phyloP scores from a whole-genome alignment of 2,888 invertebrate species.

The Aporophyla nigra region DNA sequence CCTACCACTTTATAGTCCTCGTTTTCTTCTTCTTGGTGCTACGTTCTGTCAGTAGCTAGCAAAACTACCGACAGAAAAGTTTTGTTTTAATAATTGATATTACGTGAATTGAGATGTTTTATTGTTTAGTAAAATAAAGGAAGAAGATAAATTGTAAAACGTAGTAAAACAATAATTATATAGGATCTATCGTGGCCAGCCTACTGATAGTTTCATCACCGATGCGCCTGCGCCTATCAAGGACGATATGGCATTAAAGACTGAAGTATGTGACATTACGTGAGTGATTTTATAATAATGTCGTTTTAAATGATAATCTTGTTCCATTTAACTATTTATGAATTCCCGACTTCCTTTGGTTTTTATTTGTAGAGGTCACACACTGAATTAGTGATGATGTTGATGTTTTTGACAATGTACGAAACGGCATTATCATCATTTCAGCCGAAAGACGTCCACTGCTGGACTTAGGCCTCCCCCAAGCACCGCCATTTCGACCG shows the following conservation, averaged over 20 bases:
- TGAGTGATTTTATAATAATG: slow-evolving; percentile 63
- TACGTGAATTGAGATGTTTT: not conserved
- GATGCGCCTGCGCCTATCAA: slow-evolving; percentile 40
- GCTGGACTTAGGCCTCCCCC: too few species aligned
- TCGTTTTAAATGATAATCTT: slow-evolving; percentile 53
- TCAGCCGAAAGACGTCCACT: too few species aligned
- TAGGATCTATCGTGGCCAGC: slow-evolving; percentile 16
- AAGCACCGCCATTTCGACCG: too few species aligned
- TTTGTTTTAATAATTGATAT: not conserved
- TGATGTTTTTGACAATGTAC: not conserved
- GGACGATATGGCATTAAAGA: slow-evolving; percentile 47
- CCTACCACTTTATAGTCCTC: too few species aligned
- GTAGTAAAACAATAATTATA: not conserved
- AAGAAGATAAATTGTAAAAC: not conserved
- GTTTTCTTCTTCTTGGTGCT: not conserved
- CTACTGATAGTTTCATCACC: slow-evolving; percentile 55
- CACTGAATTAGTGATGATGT: not conserved
- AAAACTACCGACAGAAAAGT: not conserved
- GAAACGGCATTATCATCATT: not conserved
- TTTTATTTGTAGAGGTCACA: slow-evolving; percentile 10
- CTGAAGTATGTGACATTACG: slow-evolving; percentile 45
- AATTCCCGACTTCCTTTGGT: slow-evolving; percentile 30
- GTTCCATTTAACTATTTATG: slow-evolving; percentile 50
- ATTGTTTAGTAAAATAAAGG: not conserved
- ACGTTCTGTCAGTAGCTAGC: not conserved